phyloP scores from a whole-genome alignment of 2,113 vertebrate species.

The Engystomops pustulosus region DNA sequence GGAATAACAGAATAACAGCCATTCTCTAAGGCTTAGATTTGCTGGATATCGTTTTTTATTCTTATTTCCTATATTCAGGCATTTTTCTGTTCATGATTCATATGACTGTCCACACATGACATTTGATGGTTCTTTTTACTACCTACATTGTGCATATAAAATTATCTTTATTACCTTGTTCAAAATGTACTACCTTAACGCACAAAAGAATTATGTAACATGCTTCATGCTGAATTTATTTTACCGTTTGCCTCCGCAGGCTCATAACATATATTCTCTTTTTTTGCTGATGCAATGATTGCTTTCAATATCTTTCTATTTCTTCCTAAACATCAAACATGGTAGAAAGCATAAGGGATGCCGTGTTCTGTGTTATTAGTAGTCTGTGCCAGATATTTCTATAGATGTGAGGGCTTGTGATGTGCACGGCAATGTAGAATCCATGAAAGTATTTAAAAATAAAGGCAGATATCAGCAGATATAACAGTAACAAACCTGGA shows the following conservation, averaged over 20 bases:
- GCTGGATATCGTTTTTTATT: neutral
- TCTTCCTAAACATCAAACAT: constrained; percentile 31
- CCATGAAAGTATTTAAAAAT: constrained; percentile 52
- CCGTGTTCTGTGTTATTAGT: constrained; percentile 26
- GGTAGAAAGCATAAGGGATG: constrained; percentile 20
- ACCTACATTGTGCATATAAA: too few relatives aligned
- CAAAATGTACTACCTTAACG: neutral
- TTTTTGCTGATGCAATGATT: constrained; percentile 44
- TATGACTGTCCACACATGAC: too few relatives aligned
- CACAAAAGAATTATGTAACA: too few relatives aligned
- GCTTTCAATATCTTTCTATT: constrained; percentile 39
- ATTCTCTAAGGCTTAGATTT: neutral
- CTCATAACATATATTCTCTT: neutral
- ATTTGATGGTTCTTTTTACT: neutral
- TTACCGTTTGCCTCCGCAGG: constrained; percentile 6
- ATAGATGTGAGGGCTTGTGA: constrained; percentile 33
- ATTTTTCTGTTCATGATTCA: neutral
- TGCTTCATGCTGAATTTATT: constrained; percentile 15
- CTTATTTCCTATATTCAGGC: neutral
- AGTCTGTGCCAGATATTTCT: constrained; percentile 28
- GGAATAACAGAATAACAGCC: neutral
- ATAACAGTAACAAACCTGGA: constrained; percentile 32
- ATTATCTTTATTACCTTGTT: neutral
- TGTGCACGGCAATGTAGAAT: constrained; percentile 41
- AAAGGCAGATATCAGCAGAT: constrained; percentile 41